A percentile compares a stretch with the other conserved stretches of the same genome.
phyloP scores from a whole-genome alignment of 2,113 vertebrate species.

The Microtus ochrogaster region DNA sequence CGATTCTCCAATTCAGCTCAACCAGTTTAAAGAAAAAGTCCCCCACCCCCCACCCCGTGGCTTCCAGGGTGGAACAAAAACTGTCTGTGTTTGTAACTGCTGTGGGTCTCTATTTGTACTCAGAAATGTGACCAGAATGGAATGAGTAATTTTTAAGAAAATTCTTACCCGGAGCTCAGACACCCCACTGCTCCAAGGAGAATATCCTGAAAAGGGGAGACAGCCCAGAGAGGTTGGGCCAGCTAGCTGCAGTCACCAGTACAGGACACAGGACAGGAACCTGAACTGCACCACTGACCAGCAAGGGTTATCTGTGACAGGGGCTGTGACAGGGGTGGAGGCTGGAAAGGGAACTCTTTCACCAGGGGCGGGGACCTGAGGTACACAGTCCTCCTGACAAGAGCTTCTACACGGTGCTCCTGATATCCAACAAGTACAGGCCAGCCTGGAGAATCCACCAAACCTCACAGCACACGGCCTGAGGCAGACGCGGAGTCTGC shows the following conservation, averaged over 20 bases:
- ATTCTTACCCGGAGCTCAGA: neutral
- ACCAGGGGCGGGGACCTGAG: neutral
- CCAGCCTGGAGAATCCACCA: neutral
- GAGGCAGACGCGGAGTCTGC: neutral
- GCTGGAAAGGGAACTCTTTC: neutral
- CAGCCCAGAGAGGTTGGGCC: neutral
- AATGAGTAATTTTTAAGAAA: slow-evolving; percentile 14
- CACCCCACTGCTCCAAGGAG: neutral
- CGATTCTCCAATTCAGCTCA: neutral
- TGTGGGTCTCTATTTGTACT: neutral
- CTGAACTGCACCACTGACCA: neutral
- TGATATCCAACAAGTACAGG: neutral
- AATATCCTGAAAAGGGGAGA: neutral
- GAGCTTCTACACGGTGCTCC: neutral
- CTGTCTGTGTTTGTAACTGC: neutral
- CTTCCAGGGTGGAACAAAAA: slow-evolving; percentile 54
- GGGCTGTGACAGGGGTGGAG: neutral
- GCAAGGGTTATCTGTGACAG: neutral
- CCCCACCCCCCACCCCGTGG: neutral
- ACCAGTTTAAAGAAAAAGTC: slow-evolving; percentile 54
- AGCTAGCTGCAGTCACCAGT: neutral
- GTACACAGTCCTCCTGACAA: neutral
- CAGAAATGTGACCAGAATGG: slow-evolving; percentile 18
- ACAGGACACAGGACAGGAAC: neutral
- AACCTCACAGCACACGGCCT: neutral